Base-by-base conservation (phyloP, 2,113 vertebrate genomes). In the Ageneiosus marmoratus region DNA sequence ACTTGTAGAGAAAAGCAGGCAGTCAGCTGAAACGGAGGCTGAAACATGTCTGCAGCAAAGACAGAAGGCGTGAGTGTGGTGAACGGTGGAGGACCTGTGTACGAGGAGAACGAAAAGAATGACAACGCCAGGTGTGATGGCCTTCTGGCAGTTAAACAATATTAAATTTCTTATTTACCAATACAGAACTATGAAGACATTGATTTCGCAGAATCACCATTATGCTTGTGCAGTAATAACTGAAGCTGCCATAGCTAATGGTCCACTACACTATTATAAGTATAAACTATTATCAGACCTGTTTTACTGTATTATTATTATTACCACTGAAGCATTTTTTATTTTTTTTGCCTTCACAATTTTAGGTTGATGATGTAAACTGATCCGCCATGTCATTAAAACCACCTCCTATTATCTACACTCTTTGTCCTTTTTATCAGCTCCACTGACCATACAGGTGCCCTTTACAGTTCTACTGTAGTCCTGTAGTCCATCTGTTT, bases 71-170 rank as follows among this genome's bases (percentile, higher is more conserved):
- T 58, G 0, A 87, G 5, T 53, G 48, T 85, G 51, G 81, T 87
- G 67, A 93, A 93, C 41, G 91, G 92, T 78, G 86, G 32, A 22
- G 88, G 83, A 18, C 80, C 76, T 4, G 58, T 82, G 7, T 85
- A 91, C 80, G 89, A 91, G 15, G 86, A 89, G 7, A 88, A 86
- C 55, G 91, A 90, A 20, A 63, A 75, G 34, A 78, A 81, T 5
- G 78, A 82, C 0, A 48, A 24, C 16, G 86, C 90, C 70, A 87
- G 92, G 94, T 94, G 55, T 67, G 16, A n/a, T 27, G 18, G 10
- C 32, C 37, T 53, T 50, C 1, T n/a, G 6, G 13, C 6, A 10
- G n/a, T 55, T 50, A 50, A 50, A 50, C 2, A 50, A 50, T 50
- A 13, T 12, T 50, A 50, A 50, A 11, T 50, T 8, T 50, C 12